These are phyloP conservation scores for Gymnocheta viridis DNA, from an alignment of 2,888 invertebrate species.

Conservation along the genomic window DNA sequence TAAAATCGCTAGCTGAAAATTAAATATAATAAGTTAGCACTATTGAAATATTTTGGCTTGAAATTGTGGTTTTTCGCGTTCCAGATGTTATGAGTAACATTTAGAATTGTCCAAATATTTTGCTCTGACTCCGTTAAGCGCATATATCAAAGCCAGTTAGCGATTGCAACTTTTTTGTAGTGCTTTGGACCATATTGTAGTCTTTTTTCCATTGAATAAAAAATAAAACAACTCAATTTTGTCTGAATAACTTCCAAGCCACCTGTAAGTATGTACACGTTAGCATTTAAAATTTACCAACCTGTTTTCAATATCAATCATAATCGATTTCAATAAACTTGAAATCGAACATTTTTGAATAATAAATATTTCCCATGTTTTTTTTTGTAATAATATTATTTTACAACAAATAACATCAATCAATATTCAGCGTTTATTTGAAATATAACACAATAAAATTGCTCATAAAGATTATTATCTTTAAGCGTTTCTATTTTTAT, in stretches of 20 bases:
- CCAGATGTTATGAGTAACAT: no score
- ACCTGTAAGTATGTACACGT: no score
- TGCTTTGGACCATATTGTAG: no score
- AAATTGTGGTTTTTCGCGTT: no score
- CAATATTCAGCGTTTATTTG: neutral
- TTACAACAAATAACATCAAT: neutral
- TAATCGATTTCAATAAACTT: neutral
- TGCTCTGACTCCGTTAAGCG: no score
- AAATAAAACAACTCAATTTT: neutral
- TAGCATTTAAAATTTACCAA: neutral
- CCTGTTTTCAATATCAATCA: neutral
- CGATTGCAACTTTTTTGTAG: no score
- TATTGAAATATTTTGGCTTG: no score
- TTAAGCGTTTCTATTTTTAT: neutral
- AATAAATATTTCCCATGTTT: neutral
- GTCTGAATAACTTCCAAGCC: neutral
- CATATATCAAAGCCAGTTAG: no score
- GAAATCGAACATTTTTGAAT: neutral
- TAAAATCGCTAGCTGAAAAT: no score
- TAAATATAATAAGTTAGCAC: no score
- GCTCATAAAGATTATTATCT: neutral
- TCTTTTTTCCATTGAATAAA: no score
- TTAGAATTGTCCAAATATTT: no score
- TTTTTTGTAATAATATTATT: neutral
- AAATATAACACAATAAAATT: neutral